Base-by-base conservation (phyloP, 2,888 invertebrate genomes). In the Dicranocentrus wangi region DNA sequence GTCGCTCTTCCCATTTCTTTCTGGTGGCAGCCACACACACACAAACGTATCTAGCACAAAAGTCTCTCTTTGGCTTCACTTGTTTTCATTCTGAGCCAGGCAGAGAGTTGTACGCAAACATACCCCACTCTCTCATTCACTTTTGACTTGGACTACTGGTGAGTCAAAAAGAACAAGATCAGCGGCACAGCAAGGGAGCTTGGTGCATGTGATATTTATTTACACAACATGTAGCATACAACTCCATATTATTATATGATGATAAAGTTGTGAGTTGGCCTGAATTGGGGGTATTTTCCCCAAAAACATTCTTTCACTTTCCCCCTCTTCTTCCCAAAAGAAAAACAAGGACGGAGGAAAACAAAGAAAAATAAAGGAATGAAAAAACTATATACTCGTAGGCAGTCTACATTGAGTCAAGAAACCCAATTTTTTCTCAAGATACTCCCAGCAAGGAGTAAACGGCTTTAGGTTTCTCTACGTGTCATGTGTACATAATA, bases 401-500 rank as follows among this genome's bases (percentile, higher is more conserved):
- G 2, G 10, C 53, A 68, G n/a, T 39, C 39, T 39, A 39, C 39
- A 47, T n/a, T 32, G 32, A 47, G 23, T 19, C 21, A 21, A 60
- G n/a, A 61, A 39, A 42, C 21, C 28, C 71, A 47, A 70, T 70
- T 61, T 51, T 70, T 61, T 51, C 15, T 43, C 23, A 55, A 23
- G 7, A 17, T 61, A 25, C 55, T 55, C 17, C 8, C 17, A 61
- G 39, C 32, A 47, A 53, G 42, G 42, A 65, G 39, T 63, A 65
- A 55, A 73, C 65, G 65, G 73, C 65, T 55, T 65, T 23, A 63
- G 73, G 47, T 73, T 32, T 65, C 55, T 42, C 63, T 65, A 73
- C 73, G 73, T 73, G 73, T 73, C 65, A 73, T 73, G 73, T 73
- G 53, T 73, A 63, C 65, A 25, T 27, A 73, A 73, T 73, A 73